Conservation (phyloP, 1,140 invertebrate genomes). For the Babylonia areolata region DNA sequence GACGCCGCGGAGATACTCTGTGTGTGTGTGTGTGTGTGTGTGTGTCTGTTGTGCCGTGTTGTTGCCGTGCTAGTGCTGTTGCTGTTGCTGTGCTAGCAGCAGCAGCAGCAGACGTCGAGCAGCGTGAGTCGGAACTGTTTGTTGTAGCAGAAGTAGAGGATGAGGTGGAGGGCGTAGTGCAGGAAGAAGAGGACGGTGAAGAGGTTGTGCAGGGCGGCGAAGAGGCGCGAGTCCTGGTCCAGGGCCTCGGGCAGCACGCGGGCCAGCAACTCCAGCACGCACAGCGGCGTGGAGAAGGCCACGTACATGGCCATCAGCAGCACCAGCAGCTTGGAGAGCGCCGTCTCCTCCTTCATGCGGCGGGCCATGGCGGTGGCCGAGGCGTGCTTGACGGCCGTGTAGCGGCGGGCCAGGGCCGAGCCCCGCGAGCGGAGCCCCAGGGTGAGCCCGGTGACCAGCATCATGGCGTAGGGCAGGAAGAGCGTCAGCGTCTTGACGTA, state of each 20-base stretch:
- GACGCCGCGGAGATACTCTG: too few species aligned
- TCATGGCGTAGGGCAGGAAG: slow-evolving; percentile 65
- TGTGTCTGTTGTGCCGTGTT: too few species aligned
- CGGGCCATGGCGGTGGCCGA: slow-evolving; percentile 62
- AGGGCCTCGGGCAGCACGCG: slow-evolving; percentile 52
- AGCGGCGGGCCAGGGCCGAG: slow-evolving; percentile 52
- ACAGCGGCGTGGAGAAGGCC: slow-evolving; percentile 62
- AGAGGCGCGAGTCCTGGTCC: slow-evolving; percentile 54
- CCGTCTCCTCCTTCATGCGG: slow-evolving; percentile 65
- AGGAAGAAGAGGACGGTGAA: slow-evolving; percentile 68
- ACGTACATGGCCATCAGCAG: slow-evolving; percentile 64
- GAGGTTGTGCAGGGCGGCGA: slow-evolving; percentile 63
- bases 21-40: too few species aligned
- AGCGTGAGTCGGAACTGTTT: slow-evolving; percentile 67
- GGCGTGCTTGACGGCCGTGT: slow-evolving; percentile 60
- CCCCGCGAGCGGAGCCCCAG: slow-evolving; percentile 57
- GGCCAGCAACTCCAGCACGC: slow-evolving; percentile 59
- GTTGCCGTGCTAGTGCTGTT: too few species aligned
- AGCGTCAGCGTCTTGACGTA: slow-evolving; percentile 69
- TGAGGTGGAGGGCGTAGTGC: slow-evolving; percentile 66
- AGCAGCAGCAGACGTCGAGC: slow-evolving; percentile 66
- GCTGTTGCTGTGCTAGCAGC: slow-evolving; percentile 52
- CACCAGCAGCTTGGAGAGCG: slow-evolving; percentile 63
- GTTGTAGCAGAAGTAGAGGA: slow-evolving; percentile 70
- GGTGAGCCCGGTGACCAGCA: slow-evolving; percentile 55